Conservation (phyloP, 2,888 invertebrate species). For the Meliscaeva auricollis region DNA sequence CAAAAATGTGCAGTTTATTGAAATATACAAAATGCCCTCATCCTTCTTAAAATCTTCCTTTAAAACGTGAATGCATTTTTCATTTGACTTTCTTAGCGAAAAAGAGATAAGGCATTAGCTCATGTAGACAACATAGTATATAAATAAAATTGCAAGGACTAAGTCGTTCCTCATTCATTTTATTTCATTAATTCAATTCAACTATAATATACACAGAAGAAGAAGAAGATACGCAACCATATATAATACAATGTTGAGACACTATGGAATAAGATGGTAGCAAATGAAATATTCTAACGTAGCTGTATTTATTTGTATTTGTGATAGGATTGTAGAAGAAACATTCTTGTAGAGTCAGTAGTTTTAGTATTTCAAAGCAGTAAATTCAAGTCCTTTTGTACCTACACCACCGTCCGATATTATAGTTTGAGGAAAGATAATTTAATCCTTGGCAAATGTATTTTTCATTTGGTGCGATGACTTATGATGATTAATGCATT, state of each 20-base stretch:
- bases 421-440: constrained; percentile 35
- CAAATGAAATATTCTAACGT: constrained; percentile 40
- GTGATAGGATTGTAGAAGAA: constrained; percentile 25
- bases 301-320: constrained; percentile 44
- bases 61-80: constrained; percentile 65
- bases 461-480: constrained; percentile 79
- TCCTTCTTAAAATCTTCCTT: neutral
- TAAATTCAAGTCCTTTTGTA: constrained; percentile 11
- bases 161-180: constrained; percentile 75
- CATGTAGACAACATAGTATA: constrained; percentile 27
- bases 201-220: neutral
- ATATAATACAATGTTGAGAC: neutral
- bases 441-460: constrained; percentile 74
- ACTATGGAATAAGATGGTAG: neutral
- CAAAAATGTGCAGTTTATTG: constrained; percentile 65
- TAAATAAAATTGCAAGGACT: constrained; percentile 55
- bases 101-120: constrained; percentile 67
- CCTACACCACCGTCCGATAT: neutral
- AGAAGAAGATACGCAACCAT: neutral
- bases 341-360: neutral
- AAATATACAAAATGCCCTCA: constrained; percentile 34
- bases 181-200: constrained; percentile 78
- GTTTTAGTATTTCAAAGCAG: constrained; percentile 1
- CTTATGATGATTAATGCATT: constrained; percentile 84
- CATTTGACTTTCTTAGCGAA: constrained; percentile 38